Evolutionary conservation across 1,140 invertebrate species (phyloP).

Genomic region (Ooceraea biroi): DNA sequence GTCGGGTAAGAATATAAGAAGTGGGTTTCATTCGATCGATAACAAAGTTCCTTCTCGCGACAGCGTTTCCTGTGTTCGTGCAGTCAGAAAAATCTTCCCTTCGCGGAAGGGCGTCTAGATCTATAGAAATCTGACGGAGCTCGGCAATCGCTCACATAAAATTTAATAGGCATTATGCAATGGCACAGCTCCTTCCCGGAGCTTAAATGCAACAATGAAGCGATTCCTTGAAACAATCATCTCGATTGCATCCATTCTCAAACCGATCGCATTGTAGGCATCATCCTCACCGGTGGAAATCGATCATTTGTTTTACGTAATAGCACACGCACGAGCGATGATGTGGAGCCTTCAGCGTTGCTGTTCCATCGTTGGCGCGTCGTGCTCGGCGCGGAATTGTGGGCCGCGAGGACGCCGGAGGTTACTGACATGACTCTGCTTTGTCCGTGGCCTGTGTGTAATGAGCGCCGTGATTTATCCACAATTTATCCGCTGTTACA

Average conservation of each 20-base stretch:
- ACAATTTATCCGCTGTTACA: constrained; percentile 47
- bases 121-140: too few species aligned
- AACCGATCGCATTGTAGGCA: background rate
- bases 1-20: constrained; percentile 22
- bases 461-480: constrained; percentile 39
- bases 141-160: too few species aligned
- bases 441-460: constrained; percentile 35
- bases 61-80: constrained; percentile 28
- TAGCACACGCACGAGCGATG: constrained; percentile 9
- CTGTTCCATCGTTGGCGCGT: background rate
- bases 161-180: constrained; percentile 1
- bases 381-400: constrained; percentile 4
- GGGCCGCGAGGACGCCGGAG: constrained; percentile 21
- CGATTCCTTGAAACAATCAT: too few species aligned
- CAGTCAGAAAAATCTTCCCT: constrained; percentile 18
- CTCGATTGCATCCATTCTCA: too few species aligned
- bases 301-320: constrained; percentile 53
- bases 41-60: constrained; percentile 30
- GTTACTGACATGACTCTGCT: constrained; percentile 45
- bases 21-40: constrained; percentile 45
- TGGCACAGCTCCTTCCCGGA: background rate
- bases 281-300: constrained; percentile 35
- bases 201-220: too few species aligned
- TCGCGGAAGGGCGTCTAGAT: too few species aligned
- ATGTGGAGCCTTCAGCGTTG: constrained; percentile 17